Conservation (phyloP, 2,888 invertebrate genomes). For the Temnothorax rugatulus region DNA sequence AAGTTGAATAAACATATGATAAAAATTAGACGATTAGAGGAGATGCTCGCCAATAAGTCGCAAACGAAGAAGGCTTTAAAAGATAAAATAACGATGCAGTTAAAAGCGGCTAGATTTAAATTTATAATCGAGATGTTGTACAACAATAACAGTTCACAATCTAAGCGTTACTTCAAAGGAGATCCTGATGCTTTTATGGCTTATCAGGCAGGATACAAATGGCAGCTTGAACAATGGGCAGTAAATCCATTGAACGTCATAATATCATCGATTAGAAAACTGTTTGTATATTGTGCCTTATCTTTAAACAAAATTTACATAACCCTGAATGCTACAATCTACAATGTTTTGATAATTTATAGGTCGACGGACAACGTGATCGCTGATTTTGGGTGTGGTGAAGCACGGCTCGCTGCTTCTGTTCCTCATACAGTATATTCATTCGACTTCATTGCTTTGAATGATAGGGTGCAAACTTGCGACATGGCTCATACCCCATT, state of each 20-base stretch:
- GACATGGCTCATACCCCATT: slow-evolving; percentile 96
- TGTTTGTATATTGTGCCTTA: slow-evolving; percentile 88
- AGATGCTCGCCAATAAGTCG: slow-evolving; percentile 74
- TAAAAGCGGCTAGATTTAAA: slow-evolving; percentile 92
- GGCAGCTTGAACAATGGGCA: slow-evolving; percentile 97
- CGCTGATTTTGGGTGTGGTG: slow-evolving; percentile 99
- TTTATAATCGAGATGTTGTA: slow-evolving; percentile 97
- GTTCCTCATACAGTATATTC: slow-evolving; percentile 94
- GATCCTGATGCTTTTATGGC: slow-evolving; percentile 93
- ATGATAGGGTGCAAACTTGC: slow-evolving; percentile 93
- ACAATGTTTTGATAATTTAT: slow-evolving; percentile 55
- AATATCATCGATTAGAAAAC: slow-evolving; percentile 91
- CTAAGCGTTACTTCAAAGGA: slow-evolving; percentile 91
- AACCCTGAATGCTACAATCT: not conserved
- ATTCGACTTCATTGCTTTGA: slow-evolving; percentile 95
- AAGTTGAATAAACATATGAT: slow-evolving; percentile 67
- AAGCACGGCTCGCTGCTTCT: slow-evolving; percentile 92
- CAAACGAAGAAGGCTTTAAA: slow-evolving; percentile 84
- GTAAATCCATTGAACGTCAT: slow-evolving; percentile 95
- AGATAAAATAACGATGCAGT: slow-evolving; percentile 90
- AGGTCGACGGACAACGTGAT: slow-evolving; percentile 90
- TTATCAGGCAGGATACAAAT: slow-evolving; percentile 96
- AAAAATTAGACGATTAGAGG: slow-evolving; percentile 75
- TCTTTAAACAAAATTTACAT: slow-evolving; percentile 42
- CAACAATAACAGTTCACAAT: slow-evolving; percentile 91